phyloP scores from a whole-genome alignment of 1,140 invertebrate genomes.

The Drosophila quadrilineata region DNA sequence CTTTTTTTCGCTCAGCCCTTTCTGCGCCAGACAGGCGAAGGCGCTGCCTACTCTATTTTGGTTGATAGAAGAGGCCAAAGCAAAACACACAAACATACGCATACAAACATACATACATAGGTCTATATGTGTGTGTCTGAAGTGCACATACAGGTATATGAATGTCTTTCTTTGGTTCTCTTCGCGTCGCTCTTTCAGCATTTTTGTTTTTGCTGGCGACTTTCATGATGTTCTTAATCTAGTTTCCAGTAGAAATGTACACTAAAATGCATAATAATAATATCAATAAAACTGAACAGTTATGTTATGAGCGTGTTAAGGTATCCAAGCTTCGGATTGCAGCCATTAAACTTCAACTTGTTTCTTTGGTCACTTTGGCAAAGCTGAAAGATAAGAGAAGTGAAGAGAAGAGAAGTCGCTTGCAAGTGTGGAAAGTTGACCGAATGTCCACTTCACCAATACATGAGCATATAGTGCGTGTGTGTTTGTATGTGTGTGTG shows the following conservation, averaged over 20 bases:
- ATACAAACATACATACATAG: constrained; percentile 5
- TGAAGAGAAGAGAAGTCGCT: constrained; percentile 13
- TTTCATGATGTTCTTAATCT: no score
- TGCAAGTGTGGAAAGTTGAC: constrained; percentile 55
- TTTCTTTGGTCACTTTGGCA: constrained; percentile 30
- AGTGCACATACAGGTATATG: no score
- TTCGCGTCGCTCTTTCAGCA: no score
- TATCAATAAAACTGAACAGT: constrained; percentile 6
- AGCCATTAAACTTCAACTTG: constrained; percentile 2
- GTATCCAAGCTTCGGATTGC: constrained; percentile 3
- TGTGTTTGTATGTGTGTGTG: constrained; percentile 9
- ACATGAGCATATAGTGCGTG: constrained; percentile 29
- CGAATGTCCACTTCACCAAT: constrained; percentile 51
- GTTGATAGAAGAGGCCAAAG: constrained; percentile 26
- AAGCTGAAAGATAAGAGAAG: no score
- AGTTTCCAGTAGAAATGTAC: no score
- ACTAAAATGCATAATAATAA: no score
- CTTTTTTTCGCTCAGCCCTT: constrained; percentile 53
- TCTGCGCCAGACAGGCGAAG: constrained; percentile 31
- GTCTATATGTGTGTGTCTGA: no score
- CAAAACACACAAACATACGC: constrained; percentile 5
- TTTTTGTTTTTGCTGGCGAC: no score
- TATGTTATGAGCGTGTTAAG: not conserved
- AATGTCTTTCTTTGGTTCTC: no score
- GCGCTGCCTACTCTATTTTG: constrained; percentile 42